Percentiles rank a stretch among this genome's conserved stretches.
Conservation (phyloP, 2,888 invertebrate genomes). For the Macrosoma leucophasiata region DNA sequence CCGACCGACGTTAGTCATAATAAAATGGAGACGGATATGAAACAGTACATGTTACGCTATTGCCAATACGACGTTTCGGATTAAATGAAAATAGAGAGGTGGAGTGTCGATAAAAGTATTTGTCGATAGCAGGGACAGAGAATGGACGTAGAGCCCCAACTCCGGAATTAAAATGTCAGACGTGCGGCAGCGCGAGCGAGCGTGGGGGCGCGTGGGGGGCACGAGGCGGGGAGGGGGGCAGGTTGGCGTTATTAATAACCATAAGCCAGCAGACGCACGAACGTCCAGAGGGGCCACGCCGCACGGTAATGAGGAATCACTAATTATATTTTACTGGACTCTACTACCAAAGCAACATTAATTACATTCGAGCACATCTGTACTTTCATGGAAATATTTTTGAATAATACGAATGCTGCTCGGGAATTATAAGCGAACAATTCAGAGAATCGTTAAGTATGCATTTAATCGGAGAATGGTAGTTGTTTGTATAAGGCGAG, state of each 20-base stretch:
- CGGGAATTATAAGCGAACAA: too few species aligned
- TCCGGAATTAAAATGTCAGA: slow-evolving; percentile 75
- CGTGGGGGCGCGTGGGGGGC: slow-evolving; percentile 50
- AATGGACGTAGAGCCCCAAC: slow-evolving; percentile 56
- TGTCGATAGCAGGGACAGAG: slow-evolving; percentile 56
- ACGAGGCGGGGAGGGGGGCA: slow-evolving; percentile 36
- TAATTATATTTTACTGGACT: slow-evolving; percentile 76
- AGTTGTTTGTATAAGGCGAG: too few species aligned
- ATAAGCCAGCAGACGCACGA: slow-evolving; percentile 76
- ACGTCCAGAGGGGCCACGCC: slow-evolving; percentile 73
- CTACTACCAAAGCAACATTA: slow-evolving; percentile 57
- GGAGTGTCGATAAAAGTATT: slow-evolving; percentile 52
- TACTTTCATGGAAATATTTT: slow-evolving; percentile 25
- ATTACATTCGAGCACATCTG: slow-evolving; percentile 42
- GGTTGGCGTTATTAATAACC: slow-evolving; percentile 73
- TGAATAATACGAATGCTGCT: too few species aligned
- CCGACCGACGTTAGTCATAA: too few species aligned
- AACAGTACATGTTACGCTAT: too few species aligned
- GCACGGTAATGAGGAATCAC: slow-evolving; percentile 74
- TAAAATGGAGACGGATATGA: too few species aligned
- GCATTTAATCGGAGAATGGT: too few species aligned
- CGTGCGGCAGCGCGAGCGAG: slow-evolving; percentile 64
- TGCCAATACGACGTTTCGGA: too few species aligned
- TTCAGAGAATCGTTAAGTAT: too few species aligned
- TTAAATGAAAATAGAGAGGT: slow-evolving; percentile 40